Evolutionary conservation across 2,113 vertebrate genomes (phyloP).

Genomic region (Reinhardtius hippoglossoides): DNA sequence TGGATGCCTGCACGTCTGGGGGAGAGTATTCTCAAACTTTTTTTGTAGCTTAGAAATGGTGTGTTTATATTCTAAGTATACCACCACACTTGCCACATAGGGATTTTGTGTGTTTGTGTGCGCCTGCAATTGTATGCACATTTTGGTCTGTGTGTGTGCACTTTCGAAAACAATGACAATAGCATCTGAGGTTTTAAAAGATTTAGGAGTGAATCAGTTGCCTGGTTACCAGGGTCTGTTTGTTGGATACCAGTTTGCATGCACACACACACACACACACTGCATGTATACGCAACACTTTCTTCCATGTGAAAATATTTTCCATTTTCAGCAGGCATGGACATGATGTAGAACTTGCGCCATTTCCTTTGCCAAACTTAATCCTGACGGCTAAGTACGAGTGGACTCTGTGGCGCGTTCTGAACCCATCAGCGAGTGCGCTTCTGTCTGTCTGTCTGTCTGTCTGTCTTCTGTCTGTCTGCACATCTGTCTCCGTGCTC

Average conservation of each 20-base stretch:
- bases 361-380: conserved; percentile 58
- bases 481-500: conserved; percentile 15
- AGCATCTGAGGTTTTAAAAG: conserved; percentile 66
- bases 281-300: neutral
- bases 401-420: conserved; percentile 4
- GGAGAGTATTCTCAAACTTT: conserved; percentile 53
- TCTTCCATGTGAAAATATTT: conserved; percentile 8
- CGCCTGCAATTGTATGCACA: neutral
- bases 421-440: conserved; percentile 35
- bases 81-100: conserved; percentile 37
- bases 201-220: conserved; percentile 68
- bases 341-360: conserved; percentile 32
- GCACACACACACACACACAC: neutral
- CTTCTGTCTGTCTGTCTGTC: conserved; percentile 50
- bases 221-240: conserved; percentile 66
- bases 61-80: conserved; percentile 57
- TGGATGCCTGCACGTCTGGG: conserved; percentile 50
- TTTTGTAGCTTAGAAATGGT: conserved; percentile 47
- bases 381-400: conserved; percentile 43
- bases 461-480: neutral
- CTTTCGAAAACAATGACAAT: conserved; percentile 62
- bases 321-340: conserved; percentile 22
- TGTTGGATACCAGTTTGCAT: conserved; percentile 39
- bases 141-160: conserved; percentile 25
- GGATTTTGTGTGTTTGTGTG: conserved; percentile 34